Conservation (phyloP, 2,797 vertebrate species). For the Coluber constrictor region DNA sequence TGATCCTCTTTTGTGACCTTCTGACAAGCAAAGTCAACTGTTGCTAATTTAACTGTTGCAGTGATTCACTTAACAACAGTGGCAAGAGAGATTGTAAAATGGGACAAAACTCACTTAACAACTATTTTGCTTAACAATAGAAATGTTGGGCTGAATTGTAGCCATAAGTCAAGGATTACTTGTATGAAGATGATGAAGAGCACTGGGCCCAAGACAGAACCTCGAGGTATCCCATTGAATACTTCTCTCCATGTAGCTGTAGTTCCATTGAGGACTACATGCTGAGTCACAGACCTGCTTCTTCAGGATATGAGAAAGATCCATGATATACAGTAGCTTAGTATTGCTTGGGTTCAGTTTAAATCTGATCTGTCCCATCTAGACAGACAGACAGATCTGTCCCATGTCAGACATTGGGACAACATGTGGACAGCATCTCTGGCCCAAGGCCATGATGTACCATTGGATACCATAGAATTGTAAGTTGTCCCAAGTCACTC, state of each 20-base stretch:
- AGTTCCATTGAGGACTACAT: neutral
- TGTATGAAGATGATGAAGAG: neutral
- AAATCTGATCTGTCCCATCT: neutral
- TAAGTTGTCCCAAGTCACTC: too few relatives aligned
- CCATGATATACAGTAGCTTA: neutral
- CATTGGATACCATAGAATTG: neutral
- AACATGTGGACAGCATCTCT: neutral
- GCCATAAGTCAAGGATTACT: neutral
- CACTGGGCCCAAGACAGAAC: neutral
- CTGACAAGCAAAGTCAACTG: neutral
- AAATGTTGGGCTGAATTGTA: neutral
- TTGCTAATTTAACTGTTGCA: neutral
- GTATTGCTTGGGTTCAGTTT: neutral
- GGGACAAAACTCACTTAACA: neutral
- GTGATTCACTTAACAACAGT: neutral
- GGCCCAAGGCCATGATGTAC: neutral
- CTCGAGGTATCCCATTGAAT: neutral
- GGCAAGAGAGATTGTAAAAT: neutral
- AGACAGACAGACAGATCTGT: neutral
- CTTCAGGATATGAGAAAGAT: neutral
- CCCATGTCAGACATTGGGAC: neutral
- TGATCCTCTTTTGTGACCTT: neutral
- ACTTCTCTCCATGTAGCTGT: neutral
- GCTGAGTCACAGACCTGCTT: neutral
- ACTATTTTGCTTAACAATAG: neutral